Evolutionary conservation across 2,797 vertebrate genomes (phyloP), one percentile per base, ranked within the genome.

Genomic region (Crenuchus spilurus): DNA sequence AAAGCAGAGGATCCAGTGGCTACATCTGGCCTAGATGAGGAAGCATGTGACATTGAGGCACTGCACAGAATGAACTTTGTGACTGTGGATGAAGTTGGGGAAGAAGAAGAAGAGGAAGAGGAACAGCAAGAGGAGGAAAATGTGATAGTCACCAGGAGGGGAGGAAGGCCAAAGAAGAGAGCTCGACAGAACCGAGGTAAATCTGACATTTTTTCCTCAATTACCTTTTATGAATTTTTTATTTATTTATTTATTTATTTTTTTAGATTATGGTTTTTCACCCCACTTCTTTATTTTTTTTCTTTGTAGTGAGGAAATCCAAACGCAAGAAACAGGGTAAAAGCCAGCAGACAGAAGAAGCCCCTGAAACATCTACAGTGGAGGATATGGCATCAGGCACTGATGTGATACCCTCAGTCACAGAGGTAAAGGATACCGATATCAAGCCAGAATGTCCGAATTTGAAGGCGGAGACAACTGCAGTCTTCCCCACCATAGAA

Each of bases 11-110:
- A 67, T 20, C 52, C 48, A n/a, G 60, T 57, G 26, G 51, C 26
- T 52, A 70, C 77, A 26, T 69, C 69, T 24, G 22, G 37, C 18
- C 31, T 88, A 80, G 71, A 89, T 83, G 77, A 92, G 79, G 58
- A 87, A 58, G 20, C 86, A 79, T 71, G 80, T 41, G 60, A 77
- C 57, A 0, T 88, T 1, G 87, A 86, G 1, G 89, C 92, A 24
- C 81, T 85, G 4, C 91, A 78, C 0, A 86, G 82, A 18, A 78
- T 84, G 58, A 93, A 91, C 75, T 96, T 95, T 69, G 92, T 96
- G 61, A 96, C 93, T 0, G 68, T 96, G 20, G 95, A 97, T 20
- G 95, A 98, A 78, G 91, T 96, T 0, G 92, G 92, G 2, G 93
- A 92, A 74, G 93, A 94, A 28, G 93, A 94, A 76, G 92, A 92